Evolutionary conservation across 1,140 invertebrate species (phyloP), one percentile per base, ranked within the genome.

Genomic region (Daktulosphaira vitifoliae): DNA sequence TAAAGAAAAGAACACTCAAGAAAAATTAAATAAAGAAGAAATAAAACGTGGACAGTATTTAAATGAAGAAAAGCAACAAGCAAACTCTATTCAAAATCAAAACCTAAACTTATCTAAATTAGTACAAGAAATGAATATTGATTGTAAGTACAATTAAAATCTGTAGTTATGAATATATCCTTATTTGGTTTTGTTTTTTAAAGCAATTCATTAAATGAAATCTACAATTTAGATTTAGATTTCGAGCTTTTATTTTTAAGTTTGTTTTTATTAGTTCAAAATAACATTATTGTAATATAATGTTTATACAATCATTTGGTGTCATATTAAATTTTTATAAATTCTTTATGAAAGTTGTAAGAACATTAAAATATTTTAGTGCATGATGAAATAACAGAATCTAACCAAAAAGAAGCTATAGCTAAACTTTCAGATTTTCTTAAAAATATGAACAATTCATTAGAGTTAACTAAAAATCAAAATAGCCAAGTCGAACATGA

Each of bases 401-500:
- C 23, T 2, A 54, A 39, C n/a, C 22, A 37, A n/a, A 33, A 1
- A 5, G 42, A 69, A 56, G 39, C 42, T 18, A 38, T 68, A 15
- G 20, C 20, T 39, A 50, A 56, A 13, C 13, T 70, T 15, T 50
- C 66, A 23, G n/a, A 37, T 0, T 62, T 48, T 15, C 23, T 70
- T 4, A 49, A 20, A 23, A 62, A 54, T n/a, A n/a, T 50, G 20
- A 49, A 68, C 38, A 16, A 59, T 52, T n/a, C 68, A 9, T 38
- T 73, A 25, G 42, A 68, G 26, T 42, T 15, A 29, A 29, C 68
- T 13, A 33, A 67, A 39, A 59, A 68, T 25, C 15, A 70, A 18
- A 29, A 68, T 8, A 70, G 70, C 18, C 51, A 53, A 42, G 71
- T 72, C 16, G 78, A 81, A 66, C 73, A 72, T 37, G 46, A 70